Percentiles rank a stretch among this genome's conserved stretches.
Conservation (phyloP, 2,113 vertebrate species). For the Macroglossus sobrinus region DNA sequence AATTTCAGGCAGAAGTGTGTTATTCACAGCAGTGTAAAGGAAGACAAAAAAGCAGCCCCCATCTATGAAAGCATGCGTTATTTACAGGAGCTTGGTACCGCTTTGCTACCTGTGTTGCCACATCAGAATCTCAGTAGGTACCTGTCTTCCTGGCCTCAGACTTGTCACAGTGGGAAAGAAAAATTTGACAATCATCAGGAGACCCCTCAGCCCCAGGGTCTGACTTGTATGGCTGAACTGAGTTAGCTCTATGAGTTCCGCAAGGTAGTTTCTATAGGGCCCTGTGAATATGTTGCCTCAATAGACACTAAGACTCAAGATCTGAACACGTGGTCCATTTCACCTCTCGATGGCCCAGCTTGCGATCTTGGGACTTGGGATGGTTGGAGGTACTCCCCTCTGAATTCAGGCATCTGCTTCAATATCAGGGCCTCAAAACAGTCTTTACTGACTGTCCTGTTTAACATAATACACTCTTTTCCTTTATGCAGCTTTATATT, state of each 20-base stretch:
- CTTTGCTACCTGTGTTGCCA: not conserved
- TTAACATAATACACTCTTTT: not conserved
- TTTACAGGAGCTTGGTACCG: not conserved
- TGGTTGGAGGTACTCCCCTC: not conserved
- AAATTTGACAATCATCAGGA: not conserved
- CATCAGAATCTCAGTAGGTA: not conserved
- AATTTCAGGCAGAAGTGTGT: not conserved
- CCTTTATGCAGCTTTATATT: not conserved
- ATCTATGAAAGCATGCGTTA: not conserved
- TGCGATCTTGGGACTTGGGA: too few species aligned
- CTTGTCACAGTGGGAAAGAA: not conserved
- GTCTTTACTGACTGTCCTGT: not conserved
- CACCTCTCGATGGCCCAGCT: not conserved
- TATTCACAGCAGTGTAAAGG: not conserved
- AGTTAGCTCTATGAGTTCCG: not conserved
- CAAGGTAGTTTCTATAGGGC: not conserved
- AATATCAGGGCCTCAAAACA: not conserved
- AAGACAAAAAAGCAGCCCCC: not conserved
- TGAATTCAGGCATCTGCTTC: not conserved
- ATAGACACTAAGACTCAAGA: not conserved
- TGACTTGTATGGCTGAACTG: not conserved
- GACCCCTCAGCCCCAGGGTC: not conserved
- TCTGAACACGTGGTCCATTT: not conserved
- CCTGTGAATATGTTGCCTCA: not conserved
- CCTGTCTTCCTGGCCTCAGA: not conserved